Percentiles rank a stretch among this genome's conserved stretches.
phyloP scores from a whole-genome alignment of 2,113 vertebrate genomes.

The Sceloporus undulatus region DNA sequence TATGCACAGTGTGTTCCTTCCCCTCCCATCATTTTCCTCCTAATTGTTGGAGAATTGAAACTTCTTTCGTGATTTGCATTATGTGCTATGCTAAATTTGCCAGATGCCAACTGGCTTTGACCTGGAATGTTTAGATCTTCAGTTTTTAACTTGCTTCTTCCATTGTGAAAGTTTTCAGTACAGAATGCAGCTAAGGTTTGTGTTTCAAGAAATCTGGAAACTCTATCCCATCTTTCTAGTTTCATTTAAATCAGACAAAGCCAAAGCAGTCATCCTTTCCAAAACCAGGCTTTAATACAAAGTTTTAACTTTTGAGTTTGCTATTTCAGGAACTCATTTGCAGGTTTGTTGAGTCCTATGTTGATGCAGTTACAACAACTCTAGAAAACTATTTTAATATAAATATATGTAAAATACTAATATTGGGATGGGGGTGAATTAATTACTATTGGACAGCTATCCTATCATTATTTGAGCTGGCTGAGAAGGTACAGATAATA shows the following conservation, averaged over 20 bases:
- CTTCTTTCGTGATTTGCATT: background rate
- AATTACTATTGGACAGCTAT: background rate
- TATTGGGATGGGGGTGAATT: background rate
- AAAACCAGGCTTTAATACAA: background rate
- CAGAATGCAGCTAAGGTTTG: background rate
- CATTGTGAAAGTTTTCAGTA: background rate
- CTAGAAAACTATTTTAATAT: background rate
- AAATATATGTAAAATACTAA: background rate
- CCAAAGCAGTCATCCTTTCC: background rate
- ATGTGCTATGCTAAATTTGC: background rate
- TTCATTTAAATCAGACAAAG: background rate
- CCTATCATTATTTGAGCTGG: background rate
- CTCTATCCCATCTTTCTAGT: background rate
- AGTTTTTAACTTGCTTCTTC: background rate
- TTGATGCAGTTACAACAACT: background rate
- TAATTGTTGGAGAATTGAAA: accelerated
- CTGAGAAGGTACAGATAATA: background rate
- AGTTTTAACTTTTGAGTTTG: background rate
- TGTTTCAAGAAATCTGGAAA: background rate
- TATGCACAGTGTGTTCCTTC: background rate
- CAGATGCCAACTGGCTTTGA: background rate
- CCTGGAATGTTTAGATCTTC: background rate
- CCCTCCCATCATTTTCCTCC: too few species aligned
- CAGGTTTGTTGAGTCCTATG: background rate
- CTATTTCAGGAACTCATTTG: background rate